Conservation (phyloP, 2,797 vertebrate genomes). For the Hippocampus kuda region DNA sequence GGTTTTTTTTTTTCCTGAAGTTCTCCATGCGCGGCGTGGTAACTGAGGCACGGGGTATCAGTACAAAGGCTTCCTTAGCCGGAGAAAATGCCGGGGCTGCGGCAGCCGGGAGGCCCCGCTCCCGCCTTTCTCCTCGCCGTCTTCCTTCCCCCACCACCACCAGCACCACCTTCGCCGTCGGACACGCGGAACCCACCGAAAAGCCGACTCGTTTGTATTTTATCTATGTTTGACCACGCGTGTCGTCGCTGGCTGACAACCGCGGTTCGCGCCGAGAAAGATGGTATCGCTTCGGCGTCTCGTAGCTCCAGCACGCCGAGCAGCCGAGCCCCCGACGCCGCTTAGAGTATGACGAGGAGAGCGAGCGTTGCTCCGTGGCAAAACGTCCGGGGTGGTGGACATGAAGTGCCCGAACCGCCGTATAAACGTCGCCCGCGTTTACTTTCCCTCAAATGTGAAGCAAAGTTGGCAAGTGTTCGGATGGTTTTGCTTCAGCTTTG, state of each 20-base stretch:
- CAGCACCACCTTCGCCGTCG: conserved; percentile 12
- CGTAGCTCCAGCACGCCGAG: conserved; percentile 63
- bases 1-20: neutral
- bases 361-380: conserved; percentile 45
- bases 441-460: neutral
- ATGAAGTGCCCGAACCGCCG: neutral
- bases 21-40: neutral
- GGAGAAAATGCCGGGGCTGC: conserved; percentile 70
- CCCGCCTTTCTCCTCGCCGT: conserved; percentile 54
- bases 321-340: conserved; percentile 55
- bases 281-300: conserved; percentile 73
- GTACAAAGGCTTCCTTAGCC: conserved; percentile 66
- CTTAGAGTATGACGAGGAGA: conserved; percentile 54
- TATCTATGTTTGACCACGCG: neutral
- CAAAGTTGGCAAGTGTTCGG: neutral
- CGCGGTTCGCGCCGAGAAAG: conserved; percentile 56
- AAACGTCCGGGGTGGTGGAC: conserved; percentile 4
- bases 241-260: conserved; percentile 28
- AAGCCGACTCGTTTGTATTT: neutral
- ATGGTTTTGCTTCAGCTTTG: neutral
- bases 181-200: neutral
- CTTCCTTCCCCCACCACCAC: conserved; percentile 24
- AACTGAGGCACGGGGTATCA: conserved; percentile 20
- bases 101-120: conserved; percentile 63
- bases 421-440: neutral